A percentile compares a stretch with the other conserved stretches of the same genome.
phyloP scores from a whole-genome alignment of 1,140 invertebrate genomes.

The Heliconius eleuchia region DNA sequence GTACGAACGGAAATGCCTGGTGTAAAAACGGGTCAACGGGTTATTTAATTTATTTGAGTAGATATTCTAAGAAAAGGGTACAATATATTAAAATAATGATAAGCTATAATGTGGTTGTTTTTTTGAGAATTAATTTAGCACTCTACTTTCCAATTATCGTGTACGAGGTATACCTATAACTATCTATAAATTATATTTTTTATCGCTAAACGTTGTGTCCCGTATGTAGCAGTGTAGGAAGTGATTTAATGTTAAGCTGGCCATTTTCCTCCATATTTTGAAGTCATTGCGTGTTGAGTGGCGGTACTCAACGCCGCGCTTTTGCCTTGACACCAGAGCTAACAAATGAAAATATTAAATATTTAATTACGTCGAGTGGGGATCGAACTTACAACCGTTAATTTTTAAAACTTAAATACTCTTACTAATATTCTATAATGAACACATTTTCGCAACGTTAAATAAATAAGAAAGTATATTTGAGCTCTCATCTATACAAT shows the following conservation, averaged over 20 bases:
- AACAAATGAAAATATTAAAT: no score
- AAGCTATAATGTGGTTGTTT: neutral
- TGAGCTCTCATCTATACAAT: constrained; percentile 27
- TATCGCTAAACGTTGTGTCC: neutral
- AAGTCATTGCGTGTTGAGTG: no score
- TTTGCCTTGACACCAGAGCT: no score
- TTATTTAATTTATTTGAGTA: constrained; percentile 8
- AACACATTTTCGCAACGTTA: neutral
- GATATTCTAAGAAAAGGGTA: neutral
- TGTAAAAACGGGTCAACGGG: constrained; percentile 3
- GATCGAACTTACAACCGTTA: no score
- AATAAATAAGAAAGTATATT: constrained; percentile 7
- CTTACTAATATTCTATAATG: neutral
- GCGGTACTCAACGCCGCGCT: no score
- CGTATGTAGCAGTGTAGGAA: neutral
- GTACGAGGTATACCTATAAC: neutral
- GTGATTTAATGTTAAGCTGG: no score
- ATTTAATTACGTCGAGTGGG: no score
- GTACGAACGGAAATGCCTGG: constrained; percentile 13
- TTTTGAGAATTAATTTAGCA: neutral
- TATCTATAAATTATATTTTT: no score
- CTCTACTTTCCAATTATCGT: neutral
- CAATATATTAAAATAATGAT: neutral
- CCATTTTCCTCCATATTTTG: no score
- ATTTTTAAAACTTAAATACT: no score